Evolutionary conservation across 2,113 vertebrate species (phyloP), one percentile per base, ranked within the genome.

Genomic region (Paracanthobrama guichenoti): DNA sequence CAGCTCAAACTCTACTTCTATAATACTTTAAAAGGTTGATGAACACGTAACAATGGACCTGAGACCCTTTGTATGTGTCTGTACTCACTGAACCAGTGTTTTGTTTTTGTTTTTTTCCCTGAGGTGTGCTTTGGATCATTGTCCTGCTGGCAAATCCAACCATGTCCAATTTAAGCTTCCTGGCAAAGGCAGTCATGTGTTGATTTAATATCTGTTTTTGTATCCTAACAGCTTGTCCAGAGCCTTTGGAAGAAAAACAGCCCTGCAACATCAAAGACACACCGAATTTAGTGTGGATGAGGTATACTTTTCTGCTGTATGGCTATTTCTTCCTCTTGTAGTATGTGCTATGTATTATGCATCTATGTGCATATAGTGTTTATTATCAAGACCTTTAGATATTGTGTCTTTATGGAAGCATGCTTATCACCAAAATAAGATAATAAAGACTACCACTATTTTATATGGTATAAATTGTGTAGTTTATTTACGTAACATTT

Each of bases 181-280:
- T 69, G 66, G 66, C 35, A 69, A 42, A 42, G 66, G 31, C 31
- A 39, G 31, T 20, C 31, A 67, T 18, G 20, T 42, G 31, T 12
- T 69, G 66, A 22, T 42, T 39, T 69, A 69, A 69, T 69, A 69
- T 22, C 9, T 69, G 64, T 39, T 69, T 39, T 69, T 67, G 18
- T n/a, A 42, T 42, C 66, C 9, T 69, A 69, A 12, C 66, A 42
- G 12, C 31, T 22, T 69, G 66, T 42, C 35, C 20, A n/a, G 16
- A 10, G 35, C 9, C 35, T 69, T 42, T n/a, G 9, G 66, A 69
- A 22, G 66, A 69, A 42, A 69, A 22, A 69, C 66, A 69, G 31
- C 8, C 18, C 0, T 69, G 31, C 31, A 69, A 69, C 35, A 22
- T 69, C 66, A 22, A 42, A 69, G 66, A 11, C 2, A 22, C 35